Percentiles rank a stretch among this genome's conserved stretches.
Evolutionary conservation across 2,797 vertebrate species (phyloP).

Genomic region (Xyrichtys novacula): DNA sequence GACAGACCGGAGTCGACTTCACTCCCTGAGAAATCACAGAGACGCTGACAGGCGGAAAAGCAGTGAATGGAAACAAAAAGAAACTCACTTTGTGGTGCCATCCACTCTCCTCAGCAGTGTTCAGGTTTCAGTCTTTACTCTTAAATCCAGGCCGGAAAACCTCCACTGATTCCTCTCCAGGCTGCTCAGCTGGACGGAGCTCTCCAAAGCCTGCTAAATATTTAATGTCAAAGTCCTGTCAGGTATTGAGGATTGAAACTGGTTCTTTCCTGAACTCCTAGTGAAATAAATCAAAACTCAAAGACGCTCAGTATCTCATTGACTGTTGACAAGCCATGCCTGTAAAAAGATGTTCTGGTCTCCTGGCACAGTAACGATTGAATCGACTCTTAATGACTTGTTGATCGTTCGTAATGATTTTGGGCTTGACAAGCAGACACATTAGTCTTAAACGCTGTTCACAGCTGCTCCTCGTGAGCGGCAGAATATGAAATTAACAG

Average conservation of each 20-base stretch:
- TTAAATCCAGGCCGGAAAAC: conserved; percentile 15
- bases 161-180: not conserved
- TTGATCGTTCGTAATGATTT: too few relatives aligned
- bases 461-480: not conserved
- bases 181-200: not conserved
- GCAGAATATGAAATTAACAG: not conserved
- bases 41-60: conserved; percentile 36
- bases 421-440: not conserved
- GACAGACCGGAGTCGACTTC: conserved; percentile 8
- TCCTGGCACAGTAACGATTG: not conserved
- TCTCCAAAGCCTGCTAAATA: conserved; percentile 5
- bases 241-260: not conserved
- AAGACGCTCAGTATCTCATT: not conserved
- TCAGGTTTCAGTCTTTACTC: conserved; percentile 14
- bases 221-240: not conserved
- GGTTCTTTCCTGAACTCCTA: too few relatives aligned
- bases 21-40: conserved; percentile 12
- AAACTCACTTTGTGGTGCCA: not conserved
- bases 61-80: conserved; percentile 5
- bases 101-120: not conserved
- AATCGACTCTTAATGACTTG: not conserved
- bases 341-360: not conserved
- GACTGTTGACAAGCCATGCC: not conserved
- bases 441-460: not conserved
- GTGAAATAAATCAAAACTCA: too few relatives aligned